Evolutionary conservation across 2,888 invertebrate species (phyloP).

Genomic region (Gasteruption jaculator): DNA sequence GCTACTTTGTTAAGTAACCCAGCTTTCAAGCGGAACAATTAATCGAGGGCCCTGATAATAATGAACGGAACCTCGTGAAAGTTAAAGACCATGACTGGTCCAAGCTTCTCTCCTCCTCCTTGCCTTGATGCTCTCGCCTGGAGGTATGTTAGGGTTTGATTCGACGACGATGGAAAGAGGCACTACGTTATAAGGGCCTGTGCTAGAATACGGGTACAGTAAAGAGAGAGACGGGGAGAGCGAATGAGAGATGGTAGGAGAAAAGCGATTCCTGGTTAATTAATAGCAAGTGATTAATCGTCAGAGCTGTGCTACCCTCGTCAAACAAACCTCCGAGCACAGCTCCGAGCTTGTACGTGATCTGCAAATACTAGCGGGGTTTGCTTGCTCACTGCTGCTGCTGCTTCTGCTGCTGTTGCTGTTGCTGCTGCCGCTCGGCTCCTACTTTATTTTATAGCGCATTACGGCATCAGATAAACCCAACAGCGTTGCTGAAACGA

Average conservation of each 20-base stretch:
- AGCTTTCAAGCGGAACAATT: conserved; percentile 16
- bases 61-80: conserved; percentile 41
- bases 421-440: not conserved
- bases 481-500: no score
- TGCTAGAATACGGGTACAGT: no score
- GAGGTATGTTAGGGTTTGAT: no score
- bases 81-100: conserved; percentile 39
- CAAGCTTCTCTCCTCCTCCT: conserved; percentile 28
- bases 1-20: no score
- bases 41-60: conserved; percentile 32
- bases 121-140: no score
- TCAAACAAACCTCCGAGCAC: conserved; percentile 42
- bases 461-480: no score
- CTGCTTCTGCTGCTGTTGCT: not conserved
- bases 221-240: conserved; percentile 2
- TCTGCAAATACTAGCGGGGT: conserved; percentile 37
- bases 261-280: conserved; percentile 39
- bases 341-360: conserved; percentile 35
- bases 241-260: conserved; percentile 2
- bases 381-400: no score
- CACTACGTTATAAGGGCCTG: no score
- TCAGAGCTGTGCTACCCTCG: conserved; percentile 37
- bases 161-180: no score
- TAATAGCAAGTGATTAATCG: conserved; percentile 48
- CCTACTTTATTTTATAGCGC: not conserved